Base-by-base conservation (phyloP, 2,113 vertebrate genomes). In the Trogon surrucura region DNA sequence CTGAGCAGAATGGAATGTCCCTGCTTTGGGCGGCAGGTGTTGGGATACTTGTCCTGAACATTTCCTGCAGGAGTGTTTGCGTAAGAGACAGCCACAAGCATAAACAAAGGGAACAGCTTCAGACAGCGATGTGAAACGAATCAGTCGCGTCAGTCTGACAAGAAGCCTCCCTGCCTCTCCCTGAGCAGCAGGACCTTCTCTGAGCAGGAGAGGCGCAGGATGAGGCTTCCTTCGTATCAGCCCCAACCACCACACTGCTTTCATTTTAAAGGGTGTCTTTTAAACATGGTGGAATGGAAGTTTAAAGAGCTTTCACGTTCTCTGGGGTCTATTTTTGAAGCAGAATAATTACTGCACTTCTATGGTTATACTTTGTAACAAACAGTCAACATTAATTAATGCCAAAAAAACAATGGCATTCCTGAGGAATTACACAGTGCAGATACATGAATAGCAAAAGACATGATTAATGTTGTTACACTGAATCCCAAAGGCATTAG, bases 371-470 rank as follows among this genome's bases (percentile, higher is more conserved):
- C 88, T 96, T 96, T 92, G 92, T 81, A 96, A 96, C 92, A 96
- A 92, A 96, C 34, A 97, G 93, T 92, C 89, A 94, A 93, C 91
- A 96, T 96, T 95, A 97, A 97, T 98, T 97, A 97, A 96, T 96
- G 95, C 89, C 96, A 96, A 97, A 95, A 95, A 98, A 96, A 92
- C 83, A 96, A 96, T 94, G 93, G 85, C 95, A 97, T 97, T 97
- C 96, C 97, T 97, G 95, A 95, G 88, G 95, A 97, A 97, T 97
- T 97, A 97, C 97, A 94, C 95, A 97, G 94, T 92, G 95, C 80
- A 89, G 97, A 96, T 96, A 96, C 73, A 93, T 91, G 96, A 97
- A 95, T 91, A 97, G 89, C 82, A 92, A 91, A 95, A 93, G 62
- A 91, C 95, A 75, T 96, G 95, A 97, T 94, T 96, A 96, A 97